Base-by-base conservation (phyloP, 2,888 invertebrate species). In the Nomada ferruginata region DNA sequence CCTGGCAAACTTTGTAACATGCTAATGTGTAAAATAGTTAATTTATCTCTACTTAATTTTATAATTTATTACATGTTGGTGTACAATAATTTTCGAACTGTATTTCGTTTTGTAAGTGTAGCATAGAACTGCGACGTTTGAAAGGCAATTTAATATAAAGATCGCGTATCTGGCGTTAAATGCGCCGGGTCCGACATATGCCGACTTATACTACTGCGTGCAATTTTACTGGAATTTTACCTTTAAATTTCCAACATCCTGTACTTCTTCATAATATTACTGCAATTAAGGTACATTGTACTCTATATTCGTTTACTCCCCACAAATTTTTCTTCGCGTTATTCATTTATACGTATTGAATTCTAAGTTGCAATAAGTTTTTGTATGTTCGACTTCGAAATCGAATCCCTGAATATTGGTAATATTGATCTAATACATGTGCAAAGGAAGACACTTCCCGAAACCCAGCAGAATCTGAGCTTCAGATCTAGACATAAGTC, bases 201-300 rank as follows among this genome's bases (percentile, higher is more conserved):
- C n/a, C 10, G 44, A n/a, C 13, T 7, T 13, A 23, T 53, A 55
- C 74, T 74, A 74, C 77, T 77, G 52, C 44, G 29, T n/a, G 26
- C 42, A 18, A 55, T 10, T 2, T n/a, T 36, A 36, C 20, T 11
- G 29, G 5, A 10, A 42, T 23, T 18, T 9, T 18, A 18, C 11
- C 4, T 1, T 10, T 1, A n/a, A 20, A 44, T 36, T 4, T 18
- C 15, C 9, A 50, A 61, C 15, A 68, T 13, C 18, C 20, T 7
- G 2, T 52, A 36, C n/a, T 36, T 0, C 20, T 11, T 23, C 36
- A 2, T 20, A 29, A 44, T 18, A 42, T n/a, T n/a, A 3, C 1
- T 36, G 3, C 7, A 20, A 18, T 1, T 36, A 29, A 13, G 29
- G 10, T 15, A 11, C 18, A 20, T 50, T 10, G 10, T 10, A 50